Evolutionary conservation across 1,140 invertebrate genomes (phyloP), one percentile per base, ranked within the genome.

Genomic region (Notospermus geniculatus): DNA sequence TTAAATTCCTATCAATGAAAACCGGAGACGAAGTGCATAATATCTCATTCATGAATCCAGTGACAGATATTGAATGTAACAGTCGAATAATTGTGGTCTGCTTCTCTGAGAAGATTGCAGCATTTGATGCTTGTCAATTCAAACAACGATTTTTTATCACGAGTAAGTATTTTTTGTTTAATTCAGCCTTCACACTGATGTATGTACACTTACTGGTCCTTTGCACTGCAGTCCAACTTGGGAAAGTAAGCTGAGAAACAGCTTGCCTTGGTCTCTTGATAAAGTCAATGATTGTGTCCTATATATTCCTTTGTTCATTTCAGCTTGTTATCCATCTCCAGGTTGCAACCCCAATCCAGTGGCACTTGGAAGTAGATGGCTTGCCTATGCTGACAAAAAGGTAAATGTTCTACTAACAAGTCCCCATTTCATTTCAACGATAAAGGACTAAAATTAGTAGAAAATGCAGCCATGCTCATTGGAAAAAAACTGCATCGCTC

Each of bases 1-100:
- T 97, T 11, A 92, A 88, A 70, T 94, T 98, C 78, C 85, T 97
- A 54, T 97, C 95, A 0, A 83, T 98, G 5, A 88, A 88, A 71
- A 90, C 89, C 61, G 93, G 92, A 45, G 93, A 95, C 74, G 88
- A 92, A 84, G 90, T 92, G 68, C 78, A 83, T 63, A 78, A 87
- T 71, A 90, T 95, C 62, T 93, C 94, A 79, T 98, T 97, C 82
- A 94, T 94, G 62, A 73, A 68, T 77, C 88, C 89, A 7, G 88
- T 98, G 27, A 84, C 90, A 68, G 92, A 95, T 79, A 88, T 98
- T 41, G 76, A 91, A 63, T 90, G 91, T 32, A 94, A 93, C 82
- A 75, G 78, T 73, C 80, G 82, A 78, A 80, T 11, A 29, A 23
- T 60, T 36, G 4, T 36, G 32, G 32, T 36, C 15, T 36, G 32